Evolutionary conservation across 2,797 vertebrate species (phyloP), one percentile per base, ranked within the genome.

Genomic region (Threskiornis aethiopicus): DNA sequence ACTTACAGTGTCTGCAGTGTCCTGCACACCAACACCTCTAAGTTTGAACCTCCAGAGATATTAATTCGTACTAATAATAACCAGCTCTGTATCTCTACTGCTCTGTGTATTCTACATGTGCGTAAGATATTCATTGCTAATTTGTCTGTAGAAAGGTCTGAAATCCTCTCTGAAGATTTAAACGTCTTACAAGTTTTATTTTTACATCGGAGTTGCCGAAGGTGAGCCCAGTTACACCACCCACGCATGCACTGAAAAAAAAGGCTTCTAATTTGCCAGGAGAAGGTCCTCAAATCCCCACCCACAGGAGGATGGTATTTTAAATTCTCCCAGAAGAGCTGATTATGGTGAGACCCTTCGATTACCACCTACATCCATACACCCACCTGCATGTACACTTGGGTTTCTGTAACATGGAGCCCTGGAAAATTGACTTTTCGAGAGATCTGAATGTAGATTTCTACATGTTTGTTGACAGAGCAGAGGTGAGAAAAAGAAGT

Each of bases 151-250:
- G 58, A 61, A 92, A 95, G 64, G 55, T 89, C 93, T 90, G 78
- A 91, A 89, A 95, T 82, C 87, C 95, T 94, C 84, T 91, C 92
- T 91, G 90, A 95, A 94, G 93, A 91, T 92, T 94, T 65, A 65
- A 95, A 67, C 54, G 85, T 97, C 96, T 97, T 89, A 92, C 92
- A 96, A 92, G 96, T 95, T 97, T 97, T 97, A 97, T 97, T 97
- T 97, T 97, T 97, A 90, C 75, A 70, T 28, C 0, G 1, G 83
- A 96, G 93, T 94, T 92, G 92, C 96, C 10, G 13, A 97, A 97
- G 97, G 97, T 97, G 96, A 97, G 96, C 96, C 96, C 64, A 72
- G 93, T 92, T 96, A 95, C 89, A 94, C 89, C 94, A 78, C 97
- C 97, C 85, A 96, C 96, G 13, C 54, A 2, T 25, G 84, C 85